Conservation (phyloP, 2,888 invertebrate genomes). For the Chloroclystis v-ata region DNA sequence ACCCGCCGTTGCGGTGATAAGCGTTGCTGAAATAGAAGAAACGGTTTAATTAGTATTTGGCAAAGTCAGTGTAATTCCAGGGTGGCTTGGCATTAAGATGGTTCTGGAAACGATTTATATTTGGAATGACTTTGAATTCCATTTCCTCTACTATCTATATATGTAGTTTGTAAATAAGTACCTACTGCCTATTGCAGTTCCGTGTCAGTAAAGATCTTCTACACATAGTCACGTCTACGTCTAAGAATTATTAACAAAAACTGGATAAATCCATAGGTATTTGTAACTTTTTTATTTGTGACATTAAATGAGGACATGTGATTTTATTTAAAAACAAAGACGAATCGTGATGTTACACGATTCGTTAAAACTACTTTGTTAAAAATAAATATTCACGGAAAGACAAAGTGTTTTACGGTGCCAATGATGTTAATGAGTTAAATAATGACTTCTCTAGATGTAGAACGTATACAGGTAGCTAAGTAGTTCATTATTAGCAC, state of each 20-base stretch:
- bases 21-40: conserved; percentile 65
- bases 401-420: conserved; percentile 19
- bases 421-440: conserved; percentile 30
- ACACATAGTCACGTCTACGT: too few relatives aligned
- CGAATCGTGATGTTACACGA: not conserved
- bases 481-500: conserved; percentile 10
- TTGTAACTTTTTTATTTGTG: too few relatives aligned
- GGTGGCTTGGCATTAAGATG: conserved; percentile 7
- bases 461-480: conserved; percentile 11
- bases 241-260: too few relatives aligned
- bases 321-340: too few relatives aligned
- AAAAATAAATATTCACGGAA: conserved; percentile 16
- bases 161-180: too few relatives aligned
- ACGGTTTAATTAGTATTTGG: conserved; percentile 22
- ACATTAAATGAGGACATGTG: too few relatives aligned
- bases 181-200: too few relatives aligned
- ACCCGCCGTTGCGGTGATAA: conserved; percentile 74
- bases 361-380: not conserved
- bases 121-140: not conserved
- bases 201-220: too few relatives aligned
- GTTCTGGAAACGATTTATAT: conserved; percentile 8
- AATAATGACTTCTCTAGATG: conserved; percentile 26
- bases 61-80: conserved; percentile 5
- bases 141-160: conserved; percentile 1
- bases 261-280: too few relatives aligned